Percentiles rank a stretch among this genome's conserved stretches.
Evolutionary conservation across 2,888 invertebrate genomes (phyloP).

Genomic region (Sarcophaga carnaria): DNA sequence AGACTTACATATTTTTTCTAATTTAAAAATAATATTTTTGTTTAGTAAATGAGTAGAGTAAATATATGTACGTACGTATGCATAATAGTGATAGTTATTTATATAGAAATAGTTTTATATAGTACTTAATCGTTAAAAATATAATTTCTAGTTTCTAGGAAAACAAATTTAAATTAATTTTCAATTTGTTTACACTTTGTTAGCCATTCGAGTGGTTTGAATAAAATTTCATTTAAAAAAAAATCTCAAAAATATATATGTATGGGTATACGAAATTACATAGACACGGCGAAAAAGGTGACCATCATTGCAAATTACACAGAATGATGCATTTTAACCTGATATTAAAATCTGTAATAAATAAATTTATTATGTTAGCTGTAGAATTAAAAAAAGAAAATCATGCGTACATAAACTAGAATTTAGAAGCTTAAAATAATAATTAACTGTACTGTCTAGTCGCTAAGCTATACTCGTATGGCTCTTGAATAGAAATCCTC

Average conservation of each 20-base stretch:
- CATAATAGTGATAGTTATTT: not conserved
- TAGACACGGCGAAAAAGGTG: conserved; percentile 10
- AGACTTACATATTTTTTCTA: not conserved
- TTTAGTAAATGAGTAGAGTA: not conserved
- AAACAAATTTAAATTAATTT: not conserved
- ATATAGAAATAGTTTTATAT: not conserved
- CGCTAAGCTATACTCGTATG: too few species aligned
- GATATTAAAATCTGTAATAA: not conserved
- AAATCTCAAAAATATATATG: not conserved
- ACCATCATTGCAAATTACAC: not conserved
- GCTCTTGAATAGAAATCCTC: too few species aligned
- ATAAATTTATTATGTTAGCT: not conserved
- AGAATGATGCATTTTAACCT: not conserved
- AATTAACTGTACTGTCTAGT: too few species aligned
- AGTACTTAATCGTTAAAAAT: too few species aligned
- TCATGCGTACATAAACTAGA: too few species aligned
- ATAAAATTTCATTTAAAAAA: not conserved
- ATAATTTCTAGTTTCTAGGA: too few species aligned
- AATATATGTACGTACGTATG: conserved; percentile 7
- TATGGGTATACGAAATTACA: not conserved
- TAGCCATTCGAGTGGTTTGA: conserved; percentile 22
- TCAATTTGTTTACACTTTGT: conserved; percentile 6
- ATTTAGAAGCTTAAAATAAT: too few species aligned
- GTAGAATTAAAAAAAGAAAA: not conserved
- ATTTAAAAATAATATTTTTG: not conserved